Percentiles rank a stretch among this genome's conserved stretches.
phyloP scores from a whole-genome alignment of 1,140 invertebrate genomes.

The Heliconius melpomene region DNA sequence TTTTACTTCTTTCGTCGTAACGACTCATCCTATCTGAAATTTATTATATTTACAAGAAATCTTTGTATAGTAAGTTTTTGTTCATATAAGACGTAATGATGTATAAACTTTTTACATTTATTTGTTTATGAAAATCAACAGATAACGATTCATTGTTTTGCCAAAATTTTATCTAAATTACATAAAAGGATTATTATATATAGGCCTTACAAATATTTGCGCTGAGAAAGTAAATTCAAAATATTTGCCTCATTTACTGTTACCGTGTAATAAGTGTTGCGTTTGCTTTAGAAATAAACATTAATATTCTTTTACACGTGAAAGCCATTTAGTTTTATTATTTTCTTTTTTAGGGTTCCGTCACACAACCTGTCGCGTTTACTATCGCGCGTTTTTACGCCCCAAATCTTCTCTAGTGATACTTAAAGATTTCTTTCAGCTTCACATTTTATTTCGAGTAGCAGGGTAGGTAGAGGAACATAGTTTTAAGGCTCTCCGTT shows the following conservation, averaged over 20 bases:
- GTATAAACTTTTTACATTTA: neutral
- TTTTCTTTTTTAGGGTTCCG: too few species aligned
- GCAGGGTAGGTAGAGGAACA: too few species aligned
- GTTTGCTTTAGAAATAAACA: too few species aligned
- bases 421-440: too few species aligned
- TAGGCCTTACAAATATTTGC: neutral
- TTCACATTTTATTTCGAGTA: too few species aligned
- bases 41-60: neutral
- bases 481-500: too few species aligned
- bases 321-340: too few species aligned
- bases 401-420: too few species aligned
- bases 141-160: neutral
- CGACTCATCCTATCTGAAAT: neutral
- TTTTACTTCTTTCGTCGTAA: too few species aligned
- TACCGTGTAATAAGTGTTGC: neutral
- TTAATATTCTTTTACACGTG: too few species aligned
- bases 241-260: neutral
- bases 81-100: neutral
- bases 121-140: neutral
- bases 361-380: too few species aligned
- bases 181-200: neutral
- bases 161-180: neutral
- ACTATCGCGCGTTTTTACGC: too few species aligned
- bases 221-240: neutral
- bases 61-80: neutral